Conservation (phyloP, 2,888 invertebrate species). For the Xanthorhoe designata region DNA sequence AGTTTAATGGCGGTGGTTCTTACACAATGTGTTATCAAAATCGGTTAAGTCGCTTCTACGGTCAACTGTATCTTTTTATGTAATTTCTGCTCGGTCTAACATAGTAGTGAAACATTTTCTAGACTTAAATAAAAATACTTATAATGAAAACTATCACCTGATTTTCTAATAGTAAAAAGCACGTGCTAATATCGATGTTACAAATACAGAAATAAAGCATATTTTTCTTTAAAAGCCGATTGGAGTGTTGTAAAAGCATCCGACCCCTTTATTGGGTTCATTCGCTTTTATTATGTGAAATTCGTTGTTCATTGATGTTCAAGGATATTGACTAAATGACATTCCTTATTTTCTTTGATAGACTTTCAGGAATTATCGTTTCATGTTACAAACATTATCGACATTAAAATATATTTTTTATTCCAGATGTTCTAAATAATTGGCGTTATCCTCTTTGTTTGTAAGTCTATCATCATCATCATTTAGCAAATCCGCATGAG, state of each 20-base stretch:
- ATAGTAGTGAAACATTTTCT: no score
- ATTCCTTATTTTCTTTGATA: constrained; percentile 15
- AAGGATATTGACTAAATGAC: constrained; percentile 18
- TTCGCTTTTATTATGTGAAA: constrained; percentile 32
- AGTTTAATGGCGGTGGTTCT: no score
- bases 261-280: constrained; percentile 33
- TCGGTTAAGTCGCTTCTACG: no score
- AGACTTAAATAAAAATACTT: not conserved
- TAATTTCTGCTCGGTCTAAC: no score
- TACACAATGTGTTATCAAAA: no score
- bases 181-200: not conserved
- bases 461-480: no score
- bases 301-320: constrained; percentile 31
- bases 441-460: no score
- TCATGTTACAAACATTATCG: not conserved
- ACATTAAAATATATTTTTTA: no score
- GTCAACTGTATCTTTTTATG: no score
- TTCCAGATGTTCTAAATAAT: no score
- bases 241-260: not conserved
- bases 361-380: not conserved
- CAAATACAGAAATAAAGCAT: not conserved
- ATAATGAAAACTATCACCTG: not conserved
- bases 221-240: not conserved
- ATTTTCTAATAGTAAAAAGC: not conserved
- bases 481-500: no score